Percentiles rank a stretch among this genome's conserved stretches.
phyloP scores from a whole-genome alignment of 2,113 vertebrate species.

The Chitala chitala region DNA sequence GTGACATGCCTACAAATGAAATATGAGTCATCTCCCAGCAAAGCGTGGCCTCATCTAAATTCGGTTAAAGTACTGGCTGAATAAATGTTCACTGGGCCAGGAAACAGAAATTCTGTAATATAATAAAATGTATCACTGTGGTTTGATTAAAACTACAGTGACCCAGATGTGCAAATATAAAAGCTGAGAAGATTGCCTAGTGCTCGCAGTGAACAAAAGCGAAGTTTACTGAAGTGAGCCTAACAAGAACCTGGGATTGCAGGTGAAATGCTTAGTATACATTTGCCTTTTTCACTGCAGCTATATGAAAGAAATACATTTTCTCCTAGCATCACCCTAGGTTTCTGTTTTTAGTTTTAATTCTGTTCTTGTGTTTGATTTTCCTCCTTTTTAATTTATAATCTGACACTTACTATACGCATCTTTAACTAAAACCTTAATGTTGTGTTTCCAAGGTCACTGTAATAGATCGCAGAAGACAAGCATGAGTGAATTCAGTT shows the following conservation, averaged over 20 bases:
- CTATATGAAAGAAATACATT: no score
- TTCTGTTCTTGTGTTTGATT: no score
- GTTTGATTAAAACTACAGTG: conserved; percentile 1
- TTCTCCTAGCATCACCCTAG: no score
- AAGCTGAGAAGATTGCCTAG: neutral
- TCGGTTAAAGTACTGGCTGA: neutral
- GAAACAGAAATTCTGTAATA: conserved; percentile 7
- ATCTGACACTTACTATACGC: neutral
- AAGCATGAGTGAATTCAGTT: no score
- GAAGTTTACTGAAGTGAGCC: neutral
- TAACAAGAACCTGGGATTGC: neutral
- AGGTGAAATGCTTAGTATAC: neutral
- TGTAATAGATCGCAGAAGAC: no score
- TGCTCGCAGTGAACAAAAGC: neutral
- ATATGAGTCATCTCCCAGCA: neutral
- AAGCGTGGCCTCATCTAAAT: neutral
- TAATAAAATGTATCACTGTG: conserved; percentile 14
- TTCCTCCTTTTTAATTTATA: no score
- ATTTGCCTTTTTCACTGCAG: no score
- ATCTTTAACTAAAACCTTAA: no score
- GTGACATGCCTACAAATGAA: neutral
- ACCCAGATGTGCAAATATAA: conserved; percentile 13
- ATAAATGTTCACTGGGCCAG: conserved; percentile 3
- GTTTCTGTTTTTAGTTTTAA: no score
- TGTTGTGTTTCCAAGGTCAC: no score